A percentile compares a stretch with the other conserved stretches of the same genome.
Conservation (phyloP, 2,113 vertebrate genomes). For the Bettongia penicillata region DNA sequence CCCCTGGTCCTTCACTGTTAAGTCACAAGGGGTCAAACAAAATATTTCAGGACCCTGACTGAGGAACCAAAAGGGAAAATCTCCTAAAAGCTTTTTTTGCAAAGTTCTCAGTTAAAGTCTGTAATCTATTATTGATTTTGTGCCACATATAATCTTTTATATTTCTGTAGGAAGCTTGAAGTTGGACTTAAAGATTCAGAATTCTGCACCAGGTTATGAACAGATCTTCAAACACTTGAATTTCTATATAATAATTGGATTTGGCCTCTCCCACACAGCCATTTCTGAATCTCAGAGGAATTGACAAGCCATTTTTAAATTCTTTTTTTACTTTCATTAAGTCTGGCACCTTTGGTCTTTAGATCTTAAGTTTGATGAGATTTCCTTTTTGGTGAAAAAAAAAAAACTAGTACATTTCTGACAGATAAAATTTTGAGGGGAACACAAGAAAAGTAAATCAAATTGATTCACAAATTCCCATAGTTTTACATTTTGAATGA, state of each 20-base stretch:
- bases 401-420: background rate
- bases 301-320: background rate
- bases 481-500: background rate
- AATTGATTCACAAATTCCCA: background rate
- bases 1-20: background rate
- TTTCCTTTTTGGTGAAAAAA: background rate
- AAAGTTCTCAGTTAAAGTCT: background rate
- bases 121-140: background rate
- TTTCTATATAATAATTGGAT: background rate
- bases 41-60: background rate
- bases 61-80: background rate
- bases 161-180: background rate
- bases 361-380: background rate
- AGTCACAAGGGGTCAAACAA: background rate
- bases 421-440: background rate
- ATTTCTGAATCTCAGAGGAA: constrained; percentile 19
- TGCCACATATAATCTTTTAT: background rate
- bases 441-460: background rate
- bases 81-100: background rate
- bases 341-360: background rate
- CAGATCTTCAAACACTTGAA: background rate
- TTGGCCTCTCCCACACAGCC: background rate
- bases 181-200: background rate
- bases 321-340: background rate
- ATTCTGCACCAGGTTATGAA: background rate